Percentiles rank a stretch among this genome's conserved stretches.
These are phyloP conservation scores for Pseudochirops corinnae DNA, from an alignment of 2,797 vertebrate species.

Conservation along the genomic window DNA sequence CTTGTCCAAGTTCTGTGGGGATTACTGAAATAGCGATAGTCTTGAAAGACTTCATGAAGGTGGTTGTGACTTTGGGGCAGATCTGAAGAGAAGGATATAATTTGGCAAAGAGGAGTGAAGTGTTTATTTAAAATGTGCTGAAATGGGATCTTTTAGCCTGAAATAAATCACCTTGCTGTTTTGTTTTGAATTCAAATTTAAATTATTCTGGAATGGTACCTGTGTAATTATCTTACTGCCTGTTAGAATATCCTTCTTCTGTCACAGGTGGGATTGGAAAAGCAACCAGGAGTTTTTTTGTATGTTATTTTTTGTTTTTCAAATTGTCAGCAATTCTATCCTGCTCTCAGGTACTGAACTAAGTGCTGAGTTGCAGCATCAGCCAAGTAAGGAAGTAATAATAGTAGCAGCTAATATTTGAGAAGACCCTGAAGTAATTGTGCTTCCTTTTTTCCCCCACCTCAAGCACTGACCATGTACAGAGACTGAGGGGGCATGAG, in stretches of 20 bases:
- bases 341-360: slow-evolving; percentile 6
- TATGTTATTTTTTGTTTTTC: slow-evolving; percentile 20
- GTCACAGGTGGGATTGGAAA: neutral
- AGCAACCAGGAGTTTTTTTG: neutral
- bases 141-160: slow-evolving; percentile 11
- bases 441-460: slow-evolving; percentile 14
- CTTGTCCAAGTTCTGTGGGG: neutral
- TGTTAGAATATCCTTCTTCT: neutral
- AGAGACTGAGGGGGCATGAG: neutral
- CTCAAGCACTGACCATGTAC: slow-evolving; percentile 6
- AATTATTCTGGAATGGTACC: neutral
- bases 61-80: slow-evolving; percentile 17
- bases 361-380: slow-evolving; percentile 13
- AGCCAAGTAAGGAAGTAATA: neutral
- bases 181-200: slow-evolving; percentile 44
- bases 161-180: slow-evolving; percentile 45
- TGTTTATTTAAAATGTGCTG: neutral
- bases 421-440: neutral
- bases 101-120: neutral
- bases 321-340: neutral
- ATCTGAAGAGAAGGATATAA: neutral
- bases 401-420: slow-evolving; percentile 11
- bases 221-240: slow-evolving; percentile 30
- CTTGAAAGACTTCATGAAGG: neutral
- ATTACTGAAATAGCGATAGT: neutral